Conservation (phyloP, 2,888 invertebrate species). For the Hoplodrina ambigua region DNA sequence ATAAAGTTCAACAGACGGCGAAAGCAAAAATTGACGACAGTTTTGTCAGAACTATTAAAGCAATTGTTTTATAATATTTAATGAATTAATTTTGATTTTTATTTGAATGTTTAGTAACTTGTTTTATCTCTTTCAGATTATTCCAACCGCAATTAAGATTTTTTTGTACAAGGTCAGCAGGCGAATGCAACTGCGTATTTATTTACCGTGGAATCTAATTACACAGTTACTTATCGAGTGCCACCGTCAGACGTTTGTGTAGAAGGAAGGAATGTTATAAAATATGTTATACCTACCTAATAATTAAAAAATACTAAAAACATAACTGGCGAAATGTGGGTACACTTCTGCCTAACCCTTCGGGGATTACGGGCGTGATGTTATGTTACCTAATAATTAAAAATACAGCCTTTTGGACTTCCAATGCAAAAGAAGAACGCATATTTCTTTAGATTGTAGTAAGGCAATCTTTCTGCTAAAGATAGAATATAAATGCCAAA, state of each 20-base stretch:
- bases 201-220: neutral
- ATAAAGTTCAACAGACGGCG: slow-evolving; percentile 4
- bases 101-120: neutral
- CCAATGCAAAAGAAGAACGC: too few species aligned
- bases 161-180: slow-evolving; percentile 1
- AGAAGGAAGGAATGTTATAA: slow-evolving; percentile 3
- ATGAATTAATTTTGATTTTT: neutral
- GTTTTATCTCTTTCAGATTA: neutral
- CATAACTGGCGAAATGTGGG: too few species aligned
- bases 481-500: too few species aligned
- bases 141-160: neutral
- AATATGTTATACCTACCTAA: too few species aligned
- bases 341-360: too few species aligned
- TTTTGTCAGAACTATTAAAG: neutral
- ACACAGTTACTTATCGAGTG: neutral
- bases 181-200: neutral
- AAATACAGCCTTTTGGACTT: neutral
- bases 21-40: slow-evolving; percentile 6
- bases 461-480: too few species aligned
- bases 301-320: neutral
- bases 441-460: too few species aligned
- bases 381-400: neutral
- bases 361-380: too few species aligned
- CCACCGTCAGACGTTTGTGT: neutral
- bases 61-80: neutral